A percentile compares a stretch with the other conserved stretches of the same genome.
Evolutionary conservation across 2,888 invertebrate genomes (phyloP).

Genomic region (Drosophila nr. perissopoda): DNA sequence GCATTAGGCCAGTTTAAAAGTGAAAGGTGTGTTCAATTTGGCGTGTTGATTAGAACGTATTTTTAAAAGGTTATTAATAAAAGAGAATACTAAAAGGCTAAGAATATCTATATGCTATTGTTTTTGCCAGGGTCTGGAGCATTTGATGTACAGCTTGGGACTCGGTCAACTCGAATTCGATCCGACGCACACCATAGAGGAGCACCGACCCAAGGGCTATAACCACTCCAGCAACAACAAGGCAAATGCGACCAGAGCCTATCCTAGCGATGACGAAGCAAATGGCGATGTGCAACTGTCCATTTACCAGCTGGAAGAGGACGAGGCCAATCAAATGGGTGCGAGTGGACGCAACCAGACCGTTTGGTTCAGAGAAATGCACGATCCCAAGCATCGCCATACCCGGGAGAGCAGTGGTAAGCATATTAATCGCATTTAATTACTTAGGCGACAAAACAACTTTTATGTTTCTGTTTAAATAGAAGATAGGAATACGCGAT

Average conservation of each 20-base stretch:
- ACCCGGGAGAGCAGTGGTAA: conserved; percentile 84
- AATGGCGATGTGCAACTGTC: conserved; percentile 50
- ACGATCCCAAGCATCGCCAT: conserved; percentile 84
- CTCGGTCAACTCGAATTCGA: conserved; percentile 88
- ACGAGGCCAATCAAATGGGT: conserved; percentile 14
- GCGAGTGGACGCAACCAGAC: conserved; percentile 28
- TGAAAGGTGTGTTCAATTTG: background rate
- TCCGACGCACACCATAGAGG: conserved; percentile 82
- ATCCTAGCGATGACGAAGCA: conserved; percentile 50
- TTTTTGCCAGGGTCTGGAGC: conserved; percentile 87
- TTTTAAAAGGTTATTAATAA: background rate
- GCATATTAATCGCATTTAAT: conserved; percentile 21
- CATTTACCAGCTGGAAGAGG: conserved; percentile 11
- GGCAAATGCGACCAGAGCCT: conserved; percentile 17
- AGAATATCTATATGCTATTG: background rate
- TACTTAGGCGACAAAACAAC: background rate
- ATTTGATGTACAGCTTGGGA: conserved; percentile 88
- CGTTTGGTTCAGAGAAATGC: conserved; percentile 82
- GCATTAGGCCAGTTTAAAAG: background rate
- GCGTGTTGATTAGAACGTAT: background rate
- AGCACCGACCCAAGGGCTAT: conserved; percentile 81
- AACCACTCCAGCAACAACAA: conserved; percentile 48
- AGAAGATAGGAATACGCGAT: background rate
- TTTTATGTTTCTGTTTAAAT: background rate
- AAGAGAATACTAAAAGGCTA: background rate